These are phyloP conservation scores for Drosophila nannoptera DNA, from an alignment of 1,140 invertebrate genomes.

Conservation along the genomic window DNA sequence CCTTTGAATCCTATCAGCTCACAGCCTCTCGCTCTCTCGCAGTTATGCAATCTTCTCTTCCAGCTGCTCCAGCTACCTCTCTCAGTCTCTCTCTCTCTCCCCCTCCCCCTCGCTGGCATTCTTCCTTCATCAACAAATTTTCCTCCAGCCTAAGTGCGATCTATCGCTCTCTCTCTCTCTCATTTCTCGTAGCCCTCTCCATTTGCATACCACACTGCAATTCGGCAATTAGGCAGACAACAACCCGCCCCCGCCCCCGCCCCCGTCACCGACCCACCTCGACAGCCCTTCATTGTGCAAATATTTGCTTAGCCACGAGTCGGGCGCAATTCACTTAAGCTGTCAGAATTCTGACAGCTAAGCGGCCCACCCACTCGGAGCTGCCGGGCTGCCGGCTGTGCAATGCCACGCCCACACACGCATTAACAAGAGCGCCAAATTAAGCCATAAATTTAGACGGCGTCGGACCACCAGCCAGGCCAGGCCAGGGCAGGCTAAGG, in stretches of 20 bases:
- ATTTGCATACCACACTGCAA: not conserved
- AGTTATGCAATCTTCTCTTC: too few relatives aligned
- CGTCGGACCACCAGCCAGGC: slow-evolving; percentile 69
- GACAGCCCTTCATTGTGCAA: slow-evolving; percentile 41
- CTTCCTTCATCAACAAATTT: not conserved
- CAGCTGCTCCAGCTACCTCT: not conserved
- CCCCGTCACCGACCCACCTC: not conserved
- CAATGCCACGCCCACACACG: slow-evolving; percentile 54
- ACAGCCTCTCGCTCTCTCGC: too few relatives aligned
- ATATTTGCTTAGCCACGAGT: slow-evolving; percentile 63
- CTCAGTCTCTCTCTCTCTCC: not conserved
- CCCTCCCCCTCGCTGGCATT: not conserved
- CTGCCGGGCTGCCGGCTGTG: slow-evolving; percentile 23
- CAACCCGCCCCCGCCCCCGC: too few relatives aligned
- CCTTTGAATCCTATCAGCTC: too few relatives aligned
- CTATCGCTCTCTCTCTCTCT: not conserved
- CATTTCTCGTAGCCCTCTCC: not conserved
- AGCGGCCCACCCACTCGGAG: slow-evolving; percentile 43
- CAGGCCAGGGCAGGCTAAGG: slow-evolving; percentile 20
- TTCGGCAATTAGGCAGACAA: slow-evolving; percentile 60
- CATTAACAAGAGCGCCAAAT: slow-evolving; percentile 75
- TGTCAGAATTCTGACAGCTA: slow-evolving; percentile 64
- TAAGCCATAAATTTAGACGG: slow-evolving; percentile 74
- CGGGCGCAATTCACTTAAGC: slow-evolving; percentile 69
- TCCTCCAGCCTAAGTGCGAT: not conserved